phyloP scores from a whole-genome alignment of 2,797 vertebrate genomes.

The Takifugu rubripes region DNA sequence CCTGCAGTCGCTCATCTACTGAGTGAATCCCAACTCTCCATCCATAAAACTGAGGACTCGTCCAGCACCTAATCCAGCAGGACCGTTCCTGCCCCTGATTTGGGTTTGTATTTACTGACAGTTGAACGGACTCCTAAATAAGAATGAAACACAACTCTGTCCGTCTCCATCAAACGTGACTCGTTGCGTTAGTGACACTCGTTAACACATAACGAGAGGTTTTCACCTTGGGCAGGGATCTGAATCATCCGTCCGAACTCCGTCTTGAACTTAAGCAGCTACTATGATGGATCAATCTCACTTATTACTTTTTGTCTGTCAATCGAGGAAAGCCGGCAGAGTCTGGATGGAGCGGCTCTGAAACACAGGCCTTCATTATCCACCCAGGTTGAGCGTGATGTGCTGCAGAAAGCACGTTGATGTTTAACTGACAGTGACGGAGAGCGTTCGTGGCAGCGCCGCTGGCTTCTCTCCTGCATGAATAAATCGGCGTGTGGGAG shows the following conservation, averaged over 20 bases:
- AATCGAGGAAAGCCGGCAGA: conserved; percentile 22
- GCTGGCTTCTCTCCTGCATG: neutral
- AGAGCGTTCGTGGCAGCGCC: conserved; percentile 4
- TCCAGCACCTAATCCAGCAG: too few relatives aligned
- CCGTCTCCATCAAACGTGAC: too few relatives aligned
- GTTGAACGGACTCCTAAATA: too few relatives aligned
- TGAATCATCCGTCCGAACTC: conserved; percentile 27
- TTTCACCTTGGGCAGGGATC: conserved; percentile 30
- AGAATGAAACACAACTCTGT: too few relatives aligned
- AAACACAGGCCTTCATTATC: neutral
- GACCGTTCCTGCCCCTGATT: too few relatives aligned
- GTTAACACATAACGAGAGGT: conserved; percentile 41
- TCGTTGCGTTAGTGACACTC: conserved; percentile 2
- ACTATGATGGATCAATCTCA: conserved; percentile 25
- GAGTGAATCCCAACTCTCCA: too few relatives aligned
- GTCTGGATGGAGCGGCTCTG: neutral
- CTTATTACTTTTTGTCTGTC: conserved; percentile 22
- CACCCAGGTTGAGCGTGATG: neutral
- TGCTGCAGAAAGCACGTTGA: conserved; percentile 1
- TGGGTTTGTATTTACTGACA: too few relatives aligned
- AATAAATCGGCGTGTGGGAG: neutral
- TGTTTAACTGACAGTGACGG: neutral
- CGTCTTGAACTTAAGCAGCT: conserved; percentile 30
- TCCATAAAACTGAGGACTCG: too few relatives aligned
- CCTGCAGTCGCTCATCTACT: too few relatives aligned